These are phyloP conservation scores for Unio delphinus DNA, from an alignment of 2,888 invertebrate species.

Conservation along the genomic window DNA sequence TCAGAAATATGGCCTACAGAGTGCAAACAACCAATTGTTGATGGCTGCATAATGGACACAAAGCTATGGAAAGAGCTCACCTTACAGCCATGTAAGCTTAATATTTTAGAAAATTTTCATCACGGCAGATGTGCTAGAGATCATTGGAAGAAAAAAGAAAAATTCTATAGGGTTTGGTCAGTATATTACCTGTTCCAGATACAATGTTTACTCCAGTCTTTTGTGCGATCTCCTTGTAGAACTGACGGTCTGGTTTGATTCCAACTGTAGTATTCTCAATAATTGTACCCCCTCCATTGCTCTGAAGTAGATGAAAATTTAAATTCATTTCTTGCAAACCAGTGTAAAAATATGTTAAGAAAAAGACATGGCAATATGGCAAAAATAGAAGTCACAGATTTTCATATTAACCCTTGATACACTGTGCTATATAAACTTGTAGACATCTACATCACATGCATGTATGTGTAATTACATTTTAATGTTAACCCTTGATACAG, in stretches of 20 bases:
- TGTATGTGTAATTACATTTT: no score
- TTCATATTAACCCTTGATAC: no score
- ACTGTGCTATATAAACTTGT: no score
- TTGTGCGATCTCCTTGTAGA: slow-evolving; percentile 77
- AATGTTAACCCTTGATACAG: no score
- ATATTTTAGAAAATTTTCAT: background rate
- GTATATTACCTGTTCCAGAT: slow-evolving; percentile 81
- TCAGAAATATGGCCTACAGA: no score
- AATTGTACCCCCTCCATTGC: slow-evolving; percentile 82
- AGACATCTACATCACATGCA: no score
- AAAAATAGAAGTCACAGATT: background rate
- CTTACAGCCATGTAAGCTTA: no score
- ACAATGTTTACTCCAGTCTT: slow-evolving; percentile 81
- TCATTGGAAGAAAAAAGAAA: background rate
- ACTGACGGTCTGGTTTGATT: slow-evolving; percentile 77
- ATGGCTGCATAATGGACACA: no score
- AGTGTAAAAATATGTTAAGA: background rate
- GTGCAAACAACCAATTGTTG: no score
- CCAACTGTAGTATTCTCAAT: slow-evolving; percentile 86
- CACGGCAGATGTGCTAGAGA: background rate
- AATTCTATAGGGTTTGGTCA: background rate
- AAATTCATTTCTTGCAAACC: background rate
- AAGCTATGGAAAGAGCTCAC: no score
- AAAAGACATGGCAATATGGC: background rate
- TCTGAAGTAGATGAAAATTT: slow-evolving; percentile 69